These are phyloP conservation scores for Anorthoa munda DNA, from an alignment of 2,888 invertebrate genomes.

Conservation along the genomic window DNA sequence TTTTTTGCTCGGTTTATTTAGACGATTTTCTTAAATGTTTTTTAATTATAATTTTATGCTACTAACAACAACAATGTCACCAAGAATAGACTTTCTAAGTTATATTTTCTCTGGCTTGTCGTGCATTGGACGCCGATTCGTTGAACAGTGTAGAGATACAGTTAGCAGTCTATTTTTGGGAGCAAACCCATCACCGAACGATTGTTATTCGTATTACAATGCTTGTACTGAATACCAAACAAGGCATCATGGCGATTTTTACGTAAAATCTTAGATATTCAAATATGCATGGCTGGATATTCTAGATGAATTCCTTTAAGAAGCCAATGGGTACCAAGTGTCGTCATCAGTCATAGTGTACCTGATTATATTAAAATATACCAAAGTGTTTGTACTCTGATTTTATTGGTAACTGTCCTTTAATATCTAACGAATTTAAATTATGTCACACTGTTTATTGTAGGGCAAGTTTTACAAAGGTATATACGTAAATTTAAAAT, in stretches of 20 bases:
- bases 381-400: neutral
- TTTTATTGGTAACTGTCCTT: neutral
- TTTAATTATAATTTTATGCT: neutral
- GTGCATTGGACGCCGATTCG: neutral
- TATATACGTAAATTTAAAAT: neutral
- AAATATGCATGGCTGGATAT: conserved; percentile 26
- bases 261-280: conserved; percentile 43
- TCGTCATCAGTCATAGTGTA: conserved; percentile 2
- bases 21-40: neutral
- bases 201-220: conserved; percentile 31
- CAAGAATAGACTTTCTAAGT: neutral
- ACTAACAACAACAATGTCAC: neutral
- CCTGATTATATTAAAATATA: neutral
- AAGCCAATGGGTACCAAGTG: conserved; percentile 26
- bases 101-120: neutral
- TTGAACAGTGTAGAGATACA: neutral
- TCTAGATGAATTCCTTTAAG: conserved; percentile 13
- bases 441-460: neutral
- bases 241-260: conserved; percentile 38
- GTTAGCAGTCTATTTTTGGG: conserved; percentile 29
- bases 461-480: neutral
- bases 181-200: conserved; percentile 24
- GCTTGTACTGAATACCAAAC: conserved; percentile 42
- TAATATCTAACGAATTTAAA: neutral
- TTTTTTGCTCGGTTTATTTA: neutral